Percentiles rank a stretch among this genome's conserved stretches.
These are phyloP conservation scores for Dioctria rufipes DNA, from an alignment of 2,888 invertebrate genomes.

Conservation along the genomic window DNA sequence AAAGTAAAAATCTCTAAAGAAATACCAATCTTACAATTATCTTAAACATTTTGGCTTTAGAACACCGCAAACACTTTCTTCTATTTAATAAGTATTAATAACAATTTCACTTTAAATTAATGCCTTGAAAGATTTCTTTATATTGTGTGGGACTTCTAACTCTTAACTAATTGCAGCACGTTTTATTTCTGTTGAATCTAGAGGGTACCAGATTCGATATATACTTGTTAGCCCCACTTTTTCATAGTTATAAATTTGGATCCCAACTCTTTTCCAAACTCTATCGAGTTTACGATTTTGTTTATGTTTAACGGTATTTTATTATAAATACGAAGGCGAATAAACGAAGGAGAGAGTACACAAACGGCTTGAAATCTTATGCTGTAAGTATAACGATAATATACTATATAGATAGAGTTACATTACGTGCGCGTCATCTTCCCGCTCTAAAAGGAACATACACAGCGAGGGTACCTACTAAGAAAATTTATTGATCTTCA, in stretches of 20 bases:
- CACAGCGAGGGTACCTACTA: background rate
- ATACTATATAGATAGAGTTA: too few relatives aligned
- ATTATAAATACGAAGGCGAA: conserved; percentile 1
- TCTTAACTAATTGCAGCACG: conserved; percentile 41
- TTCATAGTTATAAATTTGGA: conserved; percentile 17
- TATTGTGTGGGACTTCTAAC: too few relatives aligned
- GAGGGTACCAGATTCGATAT: conserved; percentile 70
- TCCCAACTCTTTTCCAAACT: conserved; percentile 30
- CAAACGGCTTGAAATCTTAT: background rate
- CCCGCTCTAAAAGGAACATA: background rate
- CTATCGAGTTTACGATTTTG: conserved; percentile 48
- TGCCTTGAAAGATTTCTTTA: too few relatives aligned
- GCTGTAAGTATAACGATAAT: background rate
- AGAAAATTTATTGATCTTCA: conserved; percentile 47
- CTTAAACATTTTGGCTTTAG: conserved; percentile 55
- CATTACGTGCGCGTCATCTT: background rate
- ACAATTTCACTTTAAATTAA: too few relatives aligned
- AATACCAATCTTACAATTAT: conserved; percentile 52
- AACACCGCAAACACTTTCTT: background rate
- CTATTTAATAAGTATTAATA: background rate
- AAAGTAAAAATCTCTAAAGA: too few relatives aligned
- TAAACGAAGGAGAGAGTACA: background rate
- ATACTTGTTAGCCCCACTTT: conserved; percentile 65
- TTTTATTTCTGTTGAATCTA: conserved; percentile 27
- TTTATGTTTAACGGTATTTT: conserved; percentile 6